phyloP scores from a whole-genome alignment of 2,797 vertebrate species.

The Graptemys geographica region DNA sequence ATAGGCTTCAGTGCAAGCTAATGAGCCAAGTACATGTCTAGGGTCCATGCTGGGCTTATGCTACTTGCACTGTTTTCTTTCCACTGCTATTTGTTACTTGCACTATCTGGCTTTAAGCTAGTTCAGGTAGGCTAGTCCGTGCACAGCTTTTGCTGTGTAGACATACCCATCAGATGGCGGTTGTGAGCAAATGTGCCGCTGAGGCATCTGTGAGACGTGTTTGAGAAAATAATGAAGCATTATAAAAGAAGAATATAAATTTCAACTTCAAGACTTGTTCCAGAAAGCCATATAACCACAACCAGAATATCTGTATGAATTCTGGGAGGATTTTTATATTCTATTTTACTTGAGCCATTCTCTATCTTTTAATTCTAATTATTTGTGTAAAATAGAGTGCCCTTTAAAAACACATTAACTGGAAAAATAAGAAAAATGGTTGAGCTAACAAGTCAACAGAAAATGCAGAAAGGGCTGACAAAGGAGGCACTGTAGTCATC shows the following conservation, averaged over 20 bases:
- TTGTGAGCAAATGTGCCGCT: background rate
- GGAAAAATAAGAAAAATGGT: background rate
- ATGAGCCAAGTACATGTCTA: background rate
- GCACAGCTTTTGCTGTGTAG: background rate
- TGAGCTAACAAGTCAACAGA: background rate
- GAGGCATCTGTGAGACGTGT: background rate
- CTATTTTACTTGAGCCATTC: background rate
- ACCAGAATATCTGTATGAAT: background rate
- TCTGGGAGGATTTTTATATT: background rate
- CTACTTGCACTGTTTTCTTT: background rate
- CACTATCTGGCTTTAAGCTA: background rate
- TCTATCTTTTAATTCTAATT: background rate
- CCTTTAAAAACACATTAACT: background rate
- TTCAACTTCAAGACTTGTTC: background rate
- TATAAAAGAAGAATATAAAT: background rate
- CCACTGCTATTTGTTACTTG: background rate
- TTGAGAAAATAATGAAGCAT: background rate
- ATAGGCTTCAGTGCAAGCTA: background rate
- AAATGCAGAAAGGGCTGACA: background rate
- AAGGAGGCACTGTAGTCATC: no score
- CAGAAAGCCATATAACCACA: background rate
- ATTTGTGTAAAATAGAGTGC: background rate
- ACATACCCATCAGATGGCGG: background rate
- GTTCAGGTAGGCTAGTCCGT: background rate
- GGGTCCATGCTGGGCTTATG: background rate